Percentiles rank a stretch among this genome's conserved stretches.
These are phyloP conservation scores for Hydroisotoma schaefferi DNA, from an alignment of 2,888 invertebrate species.

Conservation along the genomic window DNA sequence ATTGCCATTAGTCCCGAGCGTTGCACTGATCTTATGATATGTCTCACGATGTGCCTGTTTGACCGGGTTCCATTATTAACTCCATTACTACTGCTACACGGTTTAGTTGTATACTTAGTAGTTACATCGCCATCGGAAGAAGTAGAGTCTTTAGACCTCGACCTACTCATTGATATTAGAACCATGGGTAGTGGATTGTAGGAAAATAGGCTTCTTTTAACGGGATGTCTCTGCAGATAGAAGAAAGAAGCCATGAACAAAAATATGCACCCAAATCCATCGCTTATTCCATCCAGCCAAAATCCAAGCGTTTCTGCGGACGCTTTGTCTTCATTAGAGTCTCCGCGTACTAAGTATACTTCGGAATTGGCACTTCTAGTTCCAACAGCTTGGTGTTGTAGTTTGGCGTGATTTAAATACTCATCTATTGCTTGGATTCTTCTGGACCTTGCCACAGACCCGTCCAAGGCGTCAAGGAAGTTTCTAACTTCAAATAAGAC, in stretches of 20 bases:
- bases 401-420: constrained; percentile 51
- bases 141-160: neutral
- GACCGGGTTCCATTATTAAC: neutral
- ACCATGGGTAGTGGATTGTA: constrained; percentile 17
- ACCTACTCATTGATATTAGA: constrained; percentile 2
- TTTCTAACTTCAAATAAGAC: constrained; percentile 74
- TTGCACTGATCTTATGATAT: constrained; percentile 4
- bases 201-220: constrained; percentile 60
- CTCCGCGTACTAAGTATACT: neutral
- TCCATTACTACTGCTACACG: neutral
- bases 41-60: neutral
- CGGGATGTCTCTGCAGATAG: constrained; percentile 69
- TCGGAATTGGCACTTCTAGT: neutral
- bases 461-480: constrained; percentile 80
- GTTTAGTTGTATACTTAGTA: too few species aligned
- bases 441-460: constrained; percentile 73
- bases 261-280: constrained; percentile 70
- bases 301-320: constrained; percentile 74
- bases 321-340: constrained; percentile 56
- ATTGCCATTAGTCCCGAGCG: constrained; percentile 30
- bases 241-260: constrained; percentile 67
- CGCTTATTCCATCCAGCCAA: constrained; percentile 77
- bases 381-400: constrained; percentile 42
- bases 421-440: neutral
- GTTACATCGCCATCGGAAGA: neutral